Base-by-base conservation (phyloP, 2,113 vertebrate species). In the Halichoeres trimaculatus region DNA sequence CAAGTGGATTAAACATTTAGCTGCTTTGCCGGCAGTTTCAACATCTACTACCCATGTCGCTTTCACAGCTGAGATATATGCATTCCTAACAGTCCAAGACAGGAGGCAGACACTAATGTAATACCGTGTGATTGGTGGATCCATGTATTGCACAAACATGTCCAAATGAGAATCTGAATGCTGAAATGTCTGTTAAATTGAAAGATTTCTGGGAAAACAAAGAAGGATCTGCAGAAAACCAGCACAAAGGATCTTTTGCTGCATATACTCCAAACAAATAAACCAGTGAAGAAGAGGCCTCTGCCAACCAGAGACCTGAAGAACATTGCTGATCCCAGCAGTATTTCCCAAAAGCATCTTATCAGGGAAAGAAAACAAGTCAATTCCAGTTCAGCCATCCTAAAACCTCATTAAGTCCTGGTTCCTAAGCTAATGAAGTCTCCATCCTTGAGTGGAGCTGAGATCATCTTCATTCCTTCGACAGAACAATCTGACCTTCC, bases 371-470 rank as follows among this genome's bases (percentile, higher is more conserved):
- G 51, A 53, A 26, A 36, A 50, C 48, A 0, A 53, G 51, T 67
- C 19, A 43, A 61, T 62, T 5, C 24, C 8, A 35, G 40, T 30
- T 54, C 51, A 56, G 51, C 22, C 14, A 35, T 30, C 41, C 69
- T 35, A 19, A 63, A 63, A 62, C 47, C 51, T 30, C 2, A 74
- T 81, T 74, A 79, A 59, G 34, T 63, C 19, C 52, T 59, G 66
- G 45, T 66, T 62, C 61, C 41, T 4, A 9, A 51, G 62, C 13
- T 57, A 52, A 79, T 70, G 30, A 61, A 36, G 45, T 57, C 8
- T n/a, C 13, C 58, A 54, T 55, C 48, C 54, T 8, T 19, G 22
- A 65, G 20, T 14, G 14, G 41, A 43, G 41, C 13, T 5, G 13
- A 43, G 41, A 14, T 43, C 41, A 17, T 43, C 41, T 43, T 43